Percentiles rank a stretch among this genome's conserved stretches.
Conservation (phyloP, 2,888 invertebrate species). For the Lapara coniferarum region DNA sequence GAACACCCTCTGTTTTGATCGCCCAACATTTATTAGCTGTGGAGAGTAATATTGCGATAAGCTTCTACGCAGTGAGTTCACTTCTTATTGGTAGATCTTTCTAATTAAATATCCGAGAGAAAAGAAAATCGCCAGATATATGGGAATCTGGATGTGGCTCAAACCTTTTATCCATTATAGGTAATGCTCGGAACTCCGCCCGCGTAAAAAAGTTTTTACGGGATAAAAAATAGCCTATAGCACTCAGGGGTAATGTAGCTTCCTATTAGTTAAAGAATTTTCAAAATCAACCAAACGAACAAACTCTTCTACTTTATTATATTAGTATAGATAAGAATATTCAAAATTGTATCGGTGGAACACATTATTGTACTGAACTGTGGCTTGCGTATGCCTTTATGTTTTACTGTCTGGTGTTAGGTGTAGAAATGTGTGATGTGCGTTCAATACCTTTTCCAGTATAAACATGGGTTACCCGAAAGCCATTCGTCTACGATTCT, state of each 20-base stretch:
- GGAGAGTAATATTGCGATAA: constrained; percentile 23
- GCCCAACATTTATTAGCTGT: constrained; percentile 8
- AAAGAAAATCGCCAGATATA: not conserved
- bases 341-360: no score
- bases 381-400: not conserved
- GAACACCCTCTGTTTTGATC: constrained; percentile 21
- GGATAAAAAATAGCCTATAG: no score
- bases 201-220: no score
- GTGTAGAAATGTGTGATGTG: not conserved
- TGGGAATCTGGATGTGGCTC: not conserved
- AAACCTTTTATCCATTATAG: not conserved
- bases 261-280: no score
- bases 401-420: no score
- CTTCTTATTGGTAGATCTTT: constrained; percentile 20
- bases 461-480: not conserved
- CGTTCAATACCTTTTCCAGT: constrained; percentile 1
- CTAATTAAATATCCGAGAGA: constrained; percentile 27
- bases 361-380: not conserved
- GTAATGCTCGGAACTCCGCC: no score
- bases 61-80: constrained; percentile 18
- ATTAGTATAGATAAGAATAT: no score
- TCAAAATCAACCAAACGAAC: no score
- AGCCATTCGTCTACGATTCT: not conserved
- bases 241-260: no score
- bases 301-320: no score